phyloP scores from a whole-genome alignment of 2,888 invertebrate genomes.

The Notodonta dromedarius region DNA sequence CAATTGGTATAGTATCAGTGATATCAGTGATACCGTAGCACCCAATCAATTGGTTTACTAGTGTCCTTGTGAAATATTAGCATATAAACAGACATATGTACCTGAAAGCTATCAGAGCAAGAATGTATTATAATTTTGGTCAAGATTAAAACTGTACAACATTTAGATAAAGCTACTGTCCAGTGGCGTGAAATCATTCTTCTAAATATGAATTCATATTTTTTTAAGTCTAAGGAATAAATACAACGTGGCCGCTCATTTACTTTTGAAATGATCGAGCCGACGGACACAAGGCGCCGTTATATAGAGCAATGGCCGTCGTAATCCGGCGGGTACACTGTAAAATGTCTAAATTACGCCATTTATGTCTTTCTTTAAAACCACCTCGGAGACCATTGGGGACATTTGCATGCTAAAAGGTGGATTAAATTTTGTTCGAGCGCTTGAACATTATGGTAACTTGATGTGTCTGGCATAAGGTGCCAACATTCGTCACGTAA shows the following conservation, averaged over 20 bases:
- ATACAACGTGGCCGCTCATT: conserved; percentile 33
- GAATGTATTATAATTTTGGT: too few species aligned
- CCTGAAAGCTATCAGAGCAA: too few species aligned
- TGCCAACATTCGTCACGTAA: too few species aligned
- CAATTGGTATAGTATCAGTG: too few species aligned
- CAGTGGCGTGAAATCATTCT: too few species aligned
- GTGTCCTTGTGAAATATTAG: too few species aligned
- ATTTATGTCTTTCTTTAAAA: conserved; percentile 41
- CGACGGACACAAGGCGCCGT: conserved; percentile 28
- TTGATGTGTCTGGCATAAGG: not conserved
- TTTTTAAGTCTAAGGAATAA: conserved; percentile 9
- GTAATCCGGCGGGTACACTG: conserved; percentile 22
- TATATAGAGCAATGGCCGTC: conserved; percentile 30
- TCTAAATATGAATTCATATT: not conserved
- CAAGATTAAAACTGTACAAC: too few species aligned
- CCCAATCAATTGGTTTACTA: too few species aligned
- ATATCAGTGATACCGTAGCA: too few species aligned
- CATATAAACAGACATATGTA: too few species aligned
- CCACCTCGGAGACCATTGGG: conserved; percentile 32
- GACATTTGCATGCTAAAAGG: conserved; percentile 40
- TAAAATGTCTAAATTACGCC: conserved; percentile 33
- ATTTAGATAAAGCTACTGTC: too few species aligned
- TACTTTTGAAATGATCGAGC: conserved; percentile 37
- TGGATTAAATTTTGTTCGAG: conserved; percentile 33
- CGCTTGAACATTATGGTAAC: not conserved